Evolutionary conservation across 2,113 vertebrate genomes (phyloP).

Genomic region (Carassius auratus): DNA sequence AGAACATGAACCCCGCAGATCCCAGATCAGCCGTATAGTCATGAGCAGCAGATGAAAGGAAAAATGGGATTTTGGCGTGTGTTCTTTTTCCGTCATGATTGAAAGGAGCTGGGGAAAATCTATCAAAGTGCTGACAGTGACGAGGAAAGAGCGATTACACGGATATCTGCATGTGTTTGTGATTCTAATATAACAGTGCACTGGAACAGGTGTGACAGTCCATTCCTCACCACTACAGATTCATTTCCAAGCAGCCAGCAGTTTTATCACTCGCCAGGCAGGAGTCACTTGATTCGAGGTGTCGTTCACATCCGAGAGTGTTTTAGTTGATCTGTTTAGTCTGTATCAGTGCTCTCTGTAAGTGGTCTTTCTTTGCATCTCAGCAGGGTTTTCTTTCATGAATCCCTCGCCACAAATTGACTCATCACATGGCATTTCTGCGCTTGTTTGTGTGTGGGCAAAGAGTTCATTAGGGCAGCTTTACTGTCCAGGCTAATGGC

Average conservation of each 20-base stretch:
- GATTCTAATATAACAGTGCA: not conserved
- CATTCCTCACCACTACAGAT: constrained; percentile 9
- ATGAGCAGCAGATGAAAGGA: not conserved
- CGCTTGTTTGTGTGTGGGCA: not conserved
- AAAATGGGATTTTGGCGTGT: not conserved
- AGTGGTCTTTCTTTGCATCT: constrained; percentile 24
- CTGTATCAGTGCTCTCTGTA: constrained; percentile 18
- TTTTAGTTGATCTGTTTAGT: constrained; percentile 9
- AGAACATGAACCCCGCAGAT: not conserved
- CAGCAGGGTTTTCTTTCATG: constrained; percentile 22
- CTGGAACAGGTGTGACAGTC: not conserved
- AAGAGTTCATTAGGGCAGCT: constrained; percentile 34
- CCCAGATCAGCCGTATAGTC: not conserved
- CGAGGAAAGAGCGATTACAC: constrained; percentile 25
- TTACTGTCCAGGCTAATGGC: constrained; percentile 34
- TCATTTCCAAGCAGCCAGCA: not conserved
- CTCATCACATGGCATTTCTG: constrained; percentile 36
- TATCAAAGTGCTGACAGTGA: not conserved
- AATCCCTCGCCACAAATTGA: constrained; percentile 6
- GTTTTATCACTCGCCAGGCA: not conserved
- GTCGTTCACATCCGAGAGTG: not conserved
- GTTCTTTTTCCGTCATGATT: not conserved
- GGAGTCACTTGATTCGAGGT: not conserved
- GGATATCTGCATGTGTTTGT: constrained; percentile 20
- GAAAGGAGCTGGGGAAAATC: not conserved